Base-by-base conservation (phyloP, 2,113 vertebrate species). In the Pogonocichla stellata region DNA sequence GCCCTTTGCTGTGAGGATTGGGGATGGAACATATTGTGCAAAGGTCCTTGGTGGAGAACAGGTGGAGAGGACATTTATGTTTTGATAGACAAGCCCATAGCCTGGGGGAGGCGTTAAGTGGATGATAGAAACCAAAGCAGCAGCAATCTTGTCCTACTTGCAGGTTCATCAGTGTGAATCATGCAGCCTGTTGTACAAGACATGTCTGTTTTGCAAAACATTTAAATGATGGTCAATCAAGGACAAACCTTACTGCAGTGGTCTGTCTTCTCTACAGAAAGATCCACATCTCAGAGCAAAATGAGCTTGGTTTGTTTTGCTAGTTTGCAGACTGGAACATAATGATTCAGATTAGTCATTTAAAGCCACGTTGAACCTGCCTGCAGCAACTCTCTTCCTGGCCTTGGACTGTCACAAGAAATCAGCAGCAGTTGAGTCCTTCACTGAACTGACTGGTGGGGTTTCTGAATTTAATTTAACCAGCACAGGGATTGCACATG, bases 121-220 rank as follows among this genome's bases (percentile, higher is more conserved):
- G 62, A 69, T 88, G 28, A 29, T 8, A 78, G 51, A 89, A 93
- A 86, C 26, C 22, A 74, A 88, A 91, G 45, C 56, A 67, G 81
- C 48, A 91, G 72, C 88, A 86, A 36, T 86, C 47, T 64, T 80
- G 88, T 70, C 71, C 80, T 93, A 11, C 80, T 66, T 93, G 88
- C 47, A 88, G 28, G 77, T 80, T 93, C 60, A 67, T 92, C 83
- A 67, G n/a, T 64, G 73, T 95, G 92, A 95, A 87, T 95, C 83
- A 95, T 20, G 72, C 56, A 95, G 83, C 77, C 69, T 88, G 86
- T 86, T 92, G 54, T 92, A 88, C 72, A 86, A 90, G 86, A 58
- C 50, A 8, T 38, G 64, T 80, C 58, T 92, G 65, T 93, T 95
- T 86, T 86, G 80, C 40, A 90, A 78, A 67, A 51, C 40, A 25